Conservation (phyloP, 2,888 invertebrate genomes). For the Phlogophora meticulosa region DNA sequence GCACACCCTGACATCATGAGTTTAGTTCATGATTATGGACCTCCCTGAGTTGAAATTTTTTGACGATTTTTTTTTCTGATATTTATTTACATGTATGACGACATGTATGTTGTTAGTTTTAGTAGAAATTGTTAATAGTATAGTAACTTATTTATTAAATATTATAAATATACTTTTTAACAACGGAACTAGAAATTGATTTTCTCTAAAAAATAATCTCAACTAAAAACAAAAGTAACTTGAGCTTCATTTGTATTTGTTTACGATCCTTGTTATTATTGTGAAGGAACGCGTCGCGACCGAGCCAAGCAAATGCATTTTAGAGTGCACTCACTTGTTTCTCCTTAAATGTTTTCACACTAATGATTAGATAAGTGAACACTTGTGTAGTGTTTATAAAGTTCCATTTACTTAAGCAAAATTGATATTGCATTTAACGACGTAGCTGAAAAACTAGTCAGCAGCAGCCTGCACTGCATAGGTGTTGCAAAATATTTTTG, state of each 20-base stretch:
- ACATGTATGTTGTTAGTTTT: too few relatives aligned
- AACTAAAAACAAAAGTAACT: not conserved
- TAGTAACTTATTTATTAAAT: too few relatives aligned
- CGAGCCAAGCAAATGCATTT: conserved; percentile 34
- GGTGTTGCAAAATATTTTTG: too few relatives aligned
- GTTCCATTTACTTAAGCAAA: conserved; percentile 8
- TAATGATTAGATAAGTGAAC: conserved; percentile 17
- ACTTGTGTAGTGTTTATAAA: not conserved
- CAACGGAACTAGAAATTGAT: too few relatives aligned
- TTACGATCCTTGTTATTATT: conserved; percentile 3
- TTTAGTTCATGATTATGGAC: too few relatives aligned
- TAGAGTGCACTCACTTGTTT: conserved; percentile 57
- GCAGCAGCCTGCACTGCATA: not conserved
- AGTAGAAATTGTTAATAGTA: too few relatives aligned
- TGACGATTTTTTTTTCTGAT: too few relatives aligned
- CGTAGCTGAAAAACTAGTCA: not conserved
- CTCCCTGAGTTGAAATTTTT: too few relatives aligned
- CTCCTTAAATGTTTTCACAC: conserved; percentile 30
- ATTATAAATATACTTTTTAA: too few relatives aligned
- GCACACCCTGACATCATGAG: too few relatives aligned
- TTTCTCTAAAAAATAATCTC: not conserved
- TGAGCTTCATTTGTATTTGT: conserved; percentile 15
- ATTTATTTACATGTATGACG: too few relatives aligned
- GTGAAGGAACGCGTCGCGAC: not conserved
- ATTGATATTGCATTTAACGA: not conserved